Evolutionary conservation across 2,888 invertebrate genomes (phyloP), one percentile per base, ranked within the genome.

Genomic region (Sarcophaga caerulescens): DNA sequence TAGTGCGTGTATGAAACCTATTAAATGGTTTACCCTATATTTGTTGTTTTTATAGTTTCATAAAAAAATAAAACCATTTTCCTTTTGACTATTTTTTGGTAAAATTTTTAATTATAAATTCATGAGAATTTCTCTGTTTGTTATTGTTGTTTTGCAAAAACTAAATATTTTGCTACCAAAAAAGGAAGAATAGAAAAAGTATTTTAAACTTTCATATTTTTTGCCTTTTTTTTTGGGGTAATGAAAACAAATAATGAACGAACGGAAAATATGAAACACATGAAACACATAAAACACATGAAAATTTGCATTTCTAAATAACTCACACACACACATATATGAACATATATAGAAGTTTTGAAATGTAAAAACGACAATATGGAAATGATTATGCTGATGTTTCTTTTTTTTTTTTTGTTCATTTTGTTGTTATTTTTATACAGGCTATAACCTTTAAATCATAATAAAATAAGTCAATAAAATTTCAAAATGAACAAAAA

Each of bases 281-380:
- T 35, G 35, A 35, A 35, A 35, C 35, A 52, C 44, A 74, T 17
- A 52, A 70, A 81, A 76, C 23, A 57, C 47, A 80, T 68, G 71
- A 63, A 21, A 83, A 85, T 85, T 85, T 83, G 74, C 83, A 85
- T 83, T 77, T 83, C 74, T 65, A 83, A 85, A 77, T 73, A 76
- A 77, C 73, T 75, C 75, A 71, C 78, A 63, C 45, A 19, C 12
- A 62, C 8, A 57, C 57, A 14, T 1, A 57, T 5, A 57, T 12
- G 5, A n/a, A n/a, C n/a, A n/a, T n/a, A n/a, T n/a, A n/a, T n/a
- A n/a, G n/a, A n/a, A n/a, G 52, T 44, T 59, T 44, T 45, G 60
- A 12, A 35, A 35, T 11, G 21, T 60, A n/a, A 6, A 45, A 57
- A 6, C n/a, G 21, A 68, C 68, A 81, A 76, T 80, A 77, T 86